A percentile compares a stretch with the other conserved stretches of the same genome.
Conservation (phyloP, 2,113 vertebrate genomes). For the Lanius collurio region DNA sequence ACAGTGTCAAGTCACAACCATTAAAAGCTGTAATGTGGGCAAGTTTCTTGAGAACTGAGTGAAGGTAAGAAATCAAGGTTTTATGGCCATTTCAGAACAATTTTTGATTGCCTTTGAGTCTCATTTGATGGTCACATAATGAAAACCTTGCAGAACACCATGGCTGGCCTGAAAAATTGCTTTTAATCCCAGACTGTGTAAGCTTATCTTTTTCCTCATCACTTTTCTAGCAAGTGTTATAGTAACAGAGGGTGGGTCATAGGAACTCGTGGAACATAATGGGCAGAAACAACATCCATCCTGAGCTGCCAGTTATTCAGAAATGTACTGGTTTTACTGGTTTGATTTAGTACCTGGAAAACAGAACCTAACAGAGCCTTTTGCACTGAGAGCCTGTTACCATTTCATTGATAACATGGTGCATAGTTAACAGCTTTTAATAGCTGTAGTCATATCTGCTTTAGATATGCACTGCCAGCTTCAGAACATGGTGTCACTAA, state of each 20-base stretch:
- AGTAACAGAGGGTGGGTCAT: neutral
- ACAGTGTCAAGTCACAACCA: neutral
- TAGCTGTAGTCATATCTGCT: neutral
- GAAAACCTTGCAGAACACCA: neutral
- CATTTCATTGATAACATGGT: neutral
- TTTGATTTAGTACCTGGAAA: neutral
- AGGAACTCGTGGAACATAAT: neutral
- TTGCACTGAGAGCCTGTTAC: neutral
- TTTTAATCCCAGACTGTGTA: neutral
- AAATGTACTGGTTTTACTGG: neutral
- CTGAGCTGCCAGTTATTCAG: neutral
- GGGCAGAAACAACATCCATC: neutral
- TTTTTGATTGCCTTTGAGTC: neutral
- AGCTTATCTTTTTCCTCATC: neutral
- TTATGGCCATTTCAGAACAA: neutral
- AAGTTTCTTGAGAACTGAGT: neutral
- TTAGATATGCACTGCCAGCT: neutral
- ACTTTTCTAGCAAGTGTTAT: neutral
- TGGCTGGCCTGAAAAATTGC: neutral
- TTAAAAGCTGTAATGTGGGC: neutral
- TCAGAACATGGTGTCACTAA: neutral
- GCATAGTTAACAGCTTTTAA: neutral
- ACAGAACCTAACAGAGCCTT: neutral
- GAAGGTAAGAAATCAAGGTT: neutral
- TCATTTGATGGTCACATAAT: neutral